Conservation (phyloP, 2,113 vertebrate genomes). For the Strigops habroptila region DNA sequence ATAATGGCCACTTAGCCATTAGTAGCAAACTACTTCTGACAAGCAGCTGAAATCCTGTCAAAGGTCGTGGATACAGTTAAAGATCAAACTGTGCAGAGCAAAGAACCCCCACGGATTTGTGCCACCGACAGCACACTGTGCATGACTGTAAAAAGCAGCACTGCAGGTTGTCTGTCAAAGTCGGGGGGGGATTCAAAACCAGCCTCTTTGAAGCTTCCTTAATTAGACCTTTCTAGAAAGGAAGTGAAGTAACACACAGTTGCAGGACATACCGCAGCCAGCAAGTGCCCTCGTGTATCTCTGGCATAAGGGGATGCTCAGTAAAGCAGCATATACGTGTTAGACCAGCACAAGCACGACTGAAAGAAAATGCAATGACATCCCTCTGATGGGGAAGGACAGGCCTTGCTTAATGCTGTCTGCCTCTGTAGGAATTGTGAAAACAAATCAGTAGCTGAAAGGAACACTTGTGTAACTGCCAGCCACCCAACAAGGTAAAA, state of each 20-base stretch:
- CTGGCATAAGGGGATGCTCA: neutral
- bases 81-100: neutral
- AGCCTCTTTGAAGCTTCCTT: neutral
- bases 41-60: neutral
- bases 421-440: neutral
- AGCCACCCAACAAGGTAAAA: neutral
- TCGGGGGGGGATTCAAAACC: neutral
- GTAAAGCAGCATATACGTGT: accelerated
- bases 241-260: accelerated
- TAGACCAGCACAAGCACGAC: neutral
- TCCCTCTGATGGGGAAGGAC: neutral
- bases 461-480: neutral
- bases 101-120: neutral
- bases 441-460: neutral
- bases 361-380: neutral
- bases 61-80: neutral
- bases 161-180: neutral
- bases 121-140: neutral
- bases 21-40: neutral
- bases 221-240: neutral
- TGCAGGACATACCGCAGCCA: neutral
- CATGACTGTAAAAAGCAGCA: neutral
- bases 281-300: neutral
- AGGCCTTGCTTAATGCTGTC: neutral
- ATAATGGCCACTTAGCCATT: neutral